Evolutionary conservation across 2,113 vertebrate genomes (phyloP).

Genomic region (Hemichromis elongatus): DNA sequence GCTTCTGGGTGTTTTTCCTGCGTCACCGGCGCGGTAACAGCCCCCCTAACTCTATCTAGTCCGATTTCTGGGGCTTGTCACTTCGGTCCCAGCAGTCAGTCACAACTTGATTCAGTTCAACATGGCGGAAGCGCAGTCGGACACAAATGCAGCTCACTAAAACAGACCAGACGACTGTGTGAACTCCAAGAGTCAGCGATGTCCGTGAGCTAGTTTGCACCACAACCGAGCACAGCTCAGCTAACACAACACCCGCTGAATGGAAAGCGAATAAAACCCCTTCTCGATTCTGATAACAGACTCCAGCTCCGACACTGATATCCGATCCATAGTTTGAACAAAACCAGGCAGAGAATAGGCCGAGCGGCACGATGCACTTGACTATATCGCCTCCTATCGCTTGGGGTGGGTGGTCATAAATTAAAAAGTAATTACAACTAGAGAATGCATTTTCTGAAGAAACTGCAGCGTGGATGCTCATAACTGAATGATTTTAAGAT

Average conservation of each 20-base stretch:
- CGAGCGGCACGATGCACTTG: background rate
- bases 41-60: constrained; percentile 66
- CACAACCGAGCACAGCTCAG: constrained; percentile 17
- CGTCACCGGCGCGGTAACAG: constrained; percentile 82
- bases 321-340: constrained; percentile 22
- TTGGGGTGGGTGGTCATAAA: constrained; percentile 19
- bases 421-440: background rate
- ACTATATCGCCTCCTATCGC: constrained; percentile 49
- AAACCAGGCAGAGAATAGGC: background rate
- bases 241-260: constrained; percentile 54
- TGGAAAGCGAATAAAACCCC: constrained; percentile 46
- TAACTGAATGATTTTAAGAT: too few species aligned
- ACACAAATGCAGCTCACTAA: constrained; percentile 41
- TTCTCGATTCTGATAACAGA: constrained; percentile 10
- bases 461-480: too few species aligned
- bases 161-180: constrained; percentile 13
- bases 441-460: too few species aligned
- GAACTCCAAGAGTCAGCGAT: constrained; percentile 24
- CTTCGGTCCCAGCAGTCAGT: constrained; percentile 71
- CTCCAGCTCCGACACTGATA: constrained; percentile 33
- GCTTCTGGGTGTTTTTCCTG: constrained; percentile 85
- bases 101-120: constrained; percentile 75
- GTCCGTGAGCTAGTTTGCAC: constrained; percentile 19
- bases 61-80: constrained; percentile 71
- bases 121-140: constrained; percentile 73